Evolutionary conservation across 2,113 vertebrate species (phyloP).

Genomic region (Cettia cetti): DNA sequence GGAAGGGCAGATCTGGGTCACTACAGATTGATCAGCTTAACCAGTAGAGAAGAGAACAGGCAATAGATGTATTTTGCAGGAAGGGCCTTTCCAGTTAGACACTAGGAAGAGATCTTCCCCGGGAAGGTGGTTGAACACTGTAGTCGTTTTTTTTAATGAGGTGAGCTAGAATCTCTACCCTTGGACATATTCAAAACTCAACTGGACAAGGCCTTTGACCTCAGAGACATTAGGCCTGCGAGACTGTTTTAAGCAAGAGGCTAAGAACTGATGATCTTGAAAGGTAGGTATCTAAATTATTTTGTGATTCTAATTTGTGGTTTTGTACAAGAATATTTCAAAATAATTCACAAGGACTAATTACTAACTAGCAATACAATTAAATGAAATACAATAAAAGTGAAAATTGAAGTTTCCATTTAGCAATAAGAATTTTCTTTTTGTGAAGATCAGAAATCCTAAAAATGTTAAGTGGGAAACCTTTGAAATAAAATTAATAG

Average conservation of each 20-base stretch:
- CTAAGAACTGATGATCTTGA: neutral
- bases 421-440: neutral
- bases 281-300: neutral
- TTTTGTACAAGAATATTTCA: neutral
- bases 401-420: neutral
- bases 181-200: neutral
- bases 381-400: neutral
- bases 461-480: neutral
- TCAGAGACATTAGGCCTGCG: neutral
- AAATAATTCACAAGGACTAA: neutral
- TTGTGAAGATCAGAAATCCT: neutral
- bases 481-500: neutral
- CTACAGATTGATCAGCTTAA: neutral
- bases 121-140: neutral
- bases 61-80: neutral
- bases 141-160: too few species aligned
- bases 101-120: neutral
- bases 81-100: neutral
- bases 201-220: neutral
- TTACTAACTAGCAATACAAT: neutral
- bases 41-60: neutral
- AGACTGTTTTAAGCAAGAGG: neutral
- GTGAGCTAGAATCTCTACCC: neutral
- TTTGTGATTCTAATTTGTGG: neutral
- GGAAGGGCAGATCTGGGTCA: neutral